Conservation (phyloP, 2,113 vertebrate genomes). For the Trichomycterus rosablanca region DNA sequence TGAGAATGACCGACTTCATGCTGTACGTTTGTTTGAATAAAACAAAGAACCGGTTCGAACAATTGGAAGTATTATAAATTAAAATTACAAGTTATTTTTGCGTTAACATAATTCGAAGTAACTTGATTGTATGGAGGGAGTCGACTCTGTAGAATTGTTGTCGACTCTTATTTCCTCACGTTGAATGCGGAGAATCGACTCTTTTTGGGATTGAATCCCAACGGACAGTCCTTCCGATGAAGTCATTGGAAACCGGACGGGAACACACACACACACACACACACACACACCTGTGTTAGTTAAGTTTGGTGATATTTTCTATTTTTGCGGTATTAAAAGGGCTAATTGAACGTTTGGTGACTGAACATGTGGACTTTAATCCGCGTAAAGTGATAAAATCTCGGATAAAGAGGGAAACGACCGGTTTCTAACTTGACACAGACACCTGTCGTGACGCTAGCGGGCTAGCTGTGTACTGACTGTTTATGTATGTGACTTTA, state of each 20-base stretch:
- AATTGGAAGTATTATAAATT: too few species aligned
- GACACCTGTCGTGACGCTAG: constrained; percentile 43
- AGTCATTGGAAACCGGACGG: constrained; percentile 45
- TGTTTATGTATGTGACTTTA: not conserved
- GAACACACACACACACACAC: constrained; percentile 33
- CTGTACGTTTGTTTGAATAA: too few species aligned
- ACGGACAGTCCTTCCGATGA: not conserved
- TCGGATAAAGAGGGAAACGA: not conserved
- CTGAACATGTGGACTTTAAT: not conserved
- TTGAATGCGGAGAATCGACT: not conserved
- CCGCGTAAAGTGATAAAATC: not conserved
- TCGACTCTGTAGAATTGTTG: not conserved
- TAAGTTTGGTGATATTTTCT: not conserved
- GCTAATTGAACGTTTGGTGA: too few species aligned
- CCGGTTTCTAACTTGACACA: constrained; percentile 7
- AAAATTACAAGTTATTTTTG: too few species aligned
- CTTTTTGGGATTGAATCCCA: not conserved
- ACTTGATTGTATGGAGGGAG: too few species aligned
- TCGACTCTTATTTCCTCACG: not conserved
- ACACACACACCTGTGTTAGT: constrained; percentile 22
- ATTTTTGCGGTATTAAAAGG: not conserved
- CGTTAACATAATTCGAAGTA: too few species aligned
- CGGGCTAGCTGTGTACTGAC: not conserved
- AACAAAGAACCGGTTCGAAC: too few species aligned
- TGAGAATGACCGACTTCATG: too few species aligned